A percentile compares a stretch with the other conserved stretches of the same genome.
These are phyloP conservation scores for Betta splendens DNA, from an alignment of 2,797 vertebrate species.

Conservation along the genomic window DNA sequence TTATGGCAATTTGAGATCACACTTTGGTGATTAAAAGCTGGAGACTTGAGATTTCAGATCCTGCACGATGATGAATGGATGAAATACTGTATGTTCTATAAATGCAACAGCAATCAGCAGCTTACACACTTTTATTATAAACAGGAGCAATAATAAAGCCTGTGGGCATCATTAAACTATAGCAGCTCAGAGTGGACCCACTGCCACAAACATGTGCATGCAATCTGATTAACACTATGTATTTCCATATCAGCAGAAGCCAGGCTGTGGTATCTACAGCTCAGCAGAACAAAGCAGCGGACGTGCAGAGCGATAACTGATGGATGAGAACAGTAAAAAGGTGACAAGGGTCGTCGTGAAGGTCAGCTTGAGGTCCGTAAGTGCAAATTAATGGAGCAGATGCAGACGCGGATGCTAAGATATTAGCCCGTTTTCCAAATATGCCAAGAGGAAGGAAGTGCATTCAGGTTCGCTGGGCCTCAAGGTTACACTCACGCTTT, in stretches of 20 bases:
- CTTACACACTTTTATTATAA: slow-evolving; percentile 4
- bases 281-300: slow-evolving; percentile 15
- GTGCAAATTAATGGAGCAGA: background rate
- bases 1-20: slow-evolving; percentile 6
- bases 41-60: background rate
- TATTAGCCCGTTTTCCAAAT: background rate
- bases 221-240: slow-evolving; percentile 44
- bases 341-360: too few species aligned
- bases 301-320: slow-evolving; percentile 15
- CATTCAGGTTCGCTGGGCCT: background rate
- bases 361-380: background rate
- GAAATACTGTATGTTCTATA: background rate
- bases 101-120: slow-evolving; percentile 37
- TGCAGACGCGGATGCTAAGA: background rate
- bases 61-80: slow-evolving; percentile 1
- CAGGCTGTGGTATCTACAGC: slow-evolving; percentile 37
- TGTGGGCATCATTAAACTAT: slow-evolving; percentile 7
- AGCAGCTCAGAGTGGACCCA: slow-evolving; percentile 20
- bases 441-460: background rate
- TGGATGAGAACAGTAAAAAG: slow-evolving; percentile 13
- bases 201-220: slow-evolving; percentile 37
- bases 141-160: slow-evolving; percentile 19
- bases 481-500: background rate
- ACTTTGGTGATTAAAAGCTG: slow-evolving; percentile 23
- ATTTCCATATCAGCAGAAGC: slow-evolving; percentile 47